Percentiles rank a stretch among this genome's conserved stretches.
Conservation (phyloP, 1,140 invertebrate genomes). For the Tachypleus tridentatus region DNA sequence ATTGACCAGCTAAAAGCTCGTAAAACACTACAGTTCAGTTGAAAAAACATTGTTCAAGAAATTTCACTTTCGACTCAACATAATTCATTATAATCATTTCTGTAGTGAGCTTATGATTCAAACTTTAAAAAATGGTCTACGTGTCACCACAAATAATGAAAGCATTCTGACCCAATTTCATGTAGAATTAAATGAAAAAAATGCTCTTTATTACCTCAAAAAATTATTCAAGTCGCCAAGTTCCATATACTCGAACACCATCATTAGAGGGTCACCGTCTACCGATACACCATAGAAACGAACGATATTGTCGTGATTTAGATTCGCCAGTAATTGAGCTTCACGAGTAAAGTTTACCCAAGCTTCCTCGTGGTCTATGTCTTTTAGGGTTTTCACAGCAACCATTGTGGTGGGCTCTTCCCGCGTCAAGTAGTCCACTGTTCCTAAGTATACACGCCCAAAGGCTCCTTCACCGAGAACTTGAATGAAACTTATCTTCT, state of each 20-base stretch:
- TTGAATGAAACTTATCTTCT: slow-evolving; percentile 34
- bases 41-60: no score
- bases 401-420: slow-evolving; percentile 27
- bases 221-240: slow-evolving; percentile 27
- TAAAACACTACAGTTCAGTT: no score
- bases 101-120: no score
- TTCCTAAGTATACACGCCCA: slow-evolving; percentile 38
- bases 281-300: slow-evolving; percentile 37
- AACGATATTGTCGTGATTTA: slow-evolving; percentile 39
- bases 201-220: slow-evolving; percentile 17
- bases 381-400: slow-evolving; percentile 35
- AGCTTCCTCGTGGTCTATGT: slow-evolving; percentile 6
- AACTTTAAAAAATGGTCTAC: no score
- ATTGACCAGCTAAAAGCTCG: no score
- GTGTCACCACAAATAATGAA: no score
- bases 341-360: slow-evolving; percentile 34
- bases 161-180: no score
- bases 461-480: slow-evolving; percentile 40
- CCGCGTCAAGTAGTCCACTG: slow-evolving; percentile 28
- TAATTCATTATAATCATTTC: no score
- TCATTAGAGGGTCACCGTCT: slow-evolving; percentile 34
- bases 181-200: no score
- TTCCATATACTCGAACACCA: slow-evolving; percentile 42
- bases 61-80: no score
- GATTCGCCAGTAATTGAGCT: slow-evolving; percentile 35